Evolutionary conservation across 2,113 vertebrate genomes (phyloP), one percentile per base, ranked within the genome.

Genomic region (Bubo blakistoni): DNA sequence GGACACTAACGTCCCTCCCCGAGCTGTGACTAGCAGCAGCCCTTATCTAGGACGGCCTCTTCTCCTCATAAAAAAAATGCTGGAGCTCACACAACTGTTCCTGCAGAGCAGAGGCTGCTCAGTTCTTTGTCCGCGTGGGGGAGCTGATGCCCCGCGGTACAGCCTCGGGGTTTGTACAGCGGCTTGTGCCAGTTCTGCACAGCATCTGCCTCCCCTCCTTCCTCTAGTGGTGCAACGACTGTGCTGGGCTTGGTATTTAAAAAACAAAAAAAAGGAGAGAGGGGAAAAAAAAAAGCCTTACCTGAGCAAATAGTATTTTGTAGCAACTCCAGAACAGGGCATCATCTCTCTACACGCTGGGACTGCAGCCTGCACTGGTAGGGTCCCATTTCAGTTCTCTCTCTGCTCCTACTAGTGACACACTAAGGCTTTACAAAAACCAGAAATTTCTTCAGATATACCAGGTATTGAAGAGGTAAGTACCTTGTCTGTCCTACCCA

Each of bases 271-370:
- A 34, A 7, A 9, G 9, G 6, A 2, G 2, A 18, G 6, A 7
- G 9, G 5, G 7, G 12, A 3, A 18, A 36, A 22, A 13, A 18
- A 36, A 18, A 9, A 30, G 13, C 19, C 22, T 16, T 12, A 67
- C 18, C 34, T 15, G 49, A 73, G 46, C 21, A 21, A 29, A 32
- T 38, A 34, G 3, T 20, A 3, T 26, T 52, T 51, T 51, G 54
- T 59, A 65, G 65, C 14, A 59, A 3, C n/a, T 55, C 49, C 30
- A 32, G 4, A 57, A 7, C 29, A 49, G 65, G 40, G 7, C 6
- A 2, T 10, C 19, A 3, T 16, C 5, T 42, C 49, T 15, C 38
- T 55, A 26, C 9, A 3, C 20, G 0, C 49, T 2, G 16, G 36
- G 47, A 18, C 12, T 11, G 14, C 69, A 66, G 3, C 8, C 63